These are phyloP conservation scores for Atta colombica DNA, from an alignment of 1,140 invertebrate genomes.

Conservation along the genomic window DNA sequence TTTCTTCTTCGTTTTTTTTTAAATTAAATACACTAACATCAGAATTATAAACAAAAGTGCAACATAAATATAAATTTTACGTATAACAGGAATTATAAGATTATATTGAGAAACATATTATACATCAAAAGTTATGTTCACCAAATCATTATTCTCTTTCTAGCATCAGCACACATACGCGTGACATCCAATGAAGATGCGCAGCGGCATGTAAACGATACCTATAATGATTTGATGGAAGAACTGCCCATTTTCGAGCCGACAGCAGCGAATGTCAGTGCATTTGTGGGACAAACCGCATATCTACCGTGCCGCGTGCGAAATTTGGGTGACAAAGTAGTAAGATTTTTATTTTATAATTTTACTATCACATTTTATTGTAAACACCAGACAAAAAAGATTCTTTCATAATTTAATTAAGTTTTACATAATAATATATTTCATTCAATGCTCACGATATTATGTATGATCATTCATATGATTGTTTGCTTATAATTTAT, in stretches of 20 bases:
- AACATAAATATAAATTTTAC: not conserved
- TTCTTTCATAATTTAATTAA: not conserved
- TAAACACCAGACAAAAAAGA: not conserved
- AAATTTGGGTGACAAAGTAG: constrained; percentile 89
- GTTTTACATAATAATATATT: not conserved
- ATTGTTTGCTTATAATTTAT: not conserved
- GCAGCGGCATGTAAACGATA: constrained; percentile 71
- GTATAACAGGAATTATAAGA: not conserved
- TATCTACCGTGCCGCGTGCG: constrained; percentile 89
- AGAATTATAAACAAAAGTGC: not conserved
- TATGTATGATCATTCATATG: no score
- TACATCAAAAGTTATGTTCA: not conserved
- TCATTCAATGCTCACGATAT: not conserved
- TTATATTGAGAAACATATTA: not conserved
- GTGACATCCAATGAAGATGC: constrained; percentile 73
- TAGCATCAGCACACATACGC: constrained; percentile 76
- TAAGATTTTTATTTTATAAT: constrained; percentile 81
- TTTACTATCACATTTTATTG: not conserved
- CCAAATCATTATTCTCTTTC: constrained; percentile 64
- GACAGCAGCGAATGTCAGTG: constrained; percentile 86
- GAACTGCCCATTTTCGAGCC: constrained; percentile 83
- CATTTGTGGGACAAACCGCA: constrained; percentile 88
- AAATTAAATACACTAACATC: not conserved
- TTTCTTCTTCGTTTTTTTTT: not conserved
- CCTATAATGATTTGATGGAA: constrained; percentile 69